Evolutionary conservation across 2,113 vertebrate species (phyloP), one percentile per base, ranked within the genome.

Genomic region (Megaptera novaeangliae): DNA sequence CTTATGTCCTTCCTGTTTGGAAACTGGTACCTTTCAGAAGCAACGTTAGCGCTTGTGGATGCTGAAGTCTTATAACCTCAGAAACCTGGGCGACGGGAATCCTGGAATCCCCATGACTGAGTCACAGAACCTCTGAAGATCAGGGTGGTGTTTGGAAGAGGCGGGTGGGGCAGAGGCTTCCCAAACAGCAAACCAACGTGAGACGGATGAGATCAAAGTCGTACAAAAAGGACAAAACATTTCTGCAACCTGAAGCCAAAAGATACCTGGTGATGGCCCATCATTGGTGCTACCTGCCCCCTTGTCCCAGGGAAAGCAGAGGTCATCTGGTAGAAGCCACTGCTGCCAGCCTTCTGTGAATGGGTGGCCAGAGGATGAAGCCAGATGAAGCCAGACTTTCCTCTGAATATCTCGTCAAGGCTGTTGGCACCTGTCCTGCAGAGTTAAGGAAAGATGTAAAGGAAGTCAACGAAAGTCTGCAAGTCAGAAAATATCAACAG

Each of bases 161-260:
- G 9, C 2, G 0, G 6, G 6, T 13, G 69, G 14, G 8, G 14
- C 1, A 4, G 61, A 49, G 41, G 66, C 61, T 5, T 27, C 7
- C 31, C 52, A 17, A 49, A 31, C 66, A 17, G 3, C 39, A 46
- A n/a, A 82, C 14, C 52, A 27, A 5, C 2, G 0, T 17, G 8
- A 15, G 46, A 36, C 11, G 23, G 61, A 34, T 1, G 36, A 87
- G n/a, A 49, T 31, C 34, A 23, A 34, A 34, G 27, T 66, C 14
- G 0, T 18, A 10, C 25, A 23, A 29, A 55, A 52, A 29, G 4
- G 6, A 34, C 27, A 44, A 55, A 69, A 1, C 0, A 0, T 66
- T 80, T 75, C 77, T 41, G 44, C 68, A 87, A 18, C 25, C 34
- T 13, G 72, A 64, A 34, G 59, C 25, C 2, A 12, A 39, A 74